Percentiles rank a stretch among this genome's conserved stretches.
These are phyloP conservation scores for Drosophila vallismaia DNA, from an alignment of 2,888 invertebrate genomes.

Conservation along the genomic window DNA sequence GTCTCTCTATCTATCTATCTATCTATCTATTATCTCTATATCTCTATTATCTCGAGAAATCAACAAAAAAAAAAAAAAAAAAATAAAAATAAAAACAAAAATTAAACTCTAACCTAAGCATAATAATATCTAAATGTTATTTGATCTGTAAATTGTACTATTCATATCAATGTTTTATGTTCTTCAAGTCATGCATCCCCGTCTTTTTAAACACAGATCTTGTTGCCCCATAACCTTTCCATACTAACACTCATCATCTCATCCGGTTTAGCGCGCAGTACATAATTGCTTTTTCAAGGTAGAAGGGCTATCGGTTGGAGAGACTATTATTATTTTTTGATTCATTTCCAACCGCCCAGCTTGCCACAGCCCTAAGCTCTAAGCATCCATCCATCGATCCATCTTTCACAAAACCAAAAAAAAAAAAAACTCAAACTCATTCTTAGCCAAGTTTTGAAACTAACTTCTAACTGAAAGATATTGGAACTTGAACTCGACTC, in stretches of 20 bases:
- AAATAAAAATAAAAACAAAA: conserved; percentile 7
- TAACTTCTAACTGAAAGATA: conserved; percentile 42
- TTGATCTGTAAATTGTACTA: conserved; percentile 65
- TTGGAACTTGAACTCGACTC: conserved; percentile 69
- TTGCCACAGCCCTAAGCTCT: conserved; percentile 7
- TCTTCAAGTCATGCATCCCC: conserved; percentile 41
- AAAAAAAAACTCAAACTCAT: conserved; percentile 1
- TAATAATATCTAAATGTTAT: conserved; percentile 69
- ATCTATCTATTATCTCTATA: conserved; percentile 14
- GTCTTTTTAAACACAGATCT: conserved; percentile 3
- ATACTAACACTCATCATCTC: conserved; percentile 29
- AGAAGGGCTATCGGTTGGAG: conserved; percentile 25
- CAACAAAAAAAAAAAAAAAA: conserved; percentile 2
- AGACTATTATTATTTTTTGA: neutral
- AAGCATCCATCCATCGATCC: conserved; percentile 10
- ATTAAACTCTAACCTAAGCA: conserved; percentile 24
- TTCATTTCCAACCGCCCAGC: conserved; percentile 11
- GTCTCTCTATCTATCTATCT: conserved; percentile 20
- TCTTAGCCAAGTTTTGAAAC: conserved; percentile 62
- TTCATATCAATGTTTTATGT: conserved; percentile 35
- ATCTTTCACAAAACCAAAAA: neutral
- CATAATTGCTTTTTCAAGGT: conserved; percentile 25
- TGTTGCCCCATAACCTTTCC: conserved; percentile 4
- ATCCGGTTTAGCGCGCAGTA: conserved; percentile 35
- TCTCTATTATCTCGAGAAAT: conserved; percentile 28